Base-by-base conservation (phyloP, 2,888 invertebrate species). In the Bugula neritina region DNA sequence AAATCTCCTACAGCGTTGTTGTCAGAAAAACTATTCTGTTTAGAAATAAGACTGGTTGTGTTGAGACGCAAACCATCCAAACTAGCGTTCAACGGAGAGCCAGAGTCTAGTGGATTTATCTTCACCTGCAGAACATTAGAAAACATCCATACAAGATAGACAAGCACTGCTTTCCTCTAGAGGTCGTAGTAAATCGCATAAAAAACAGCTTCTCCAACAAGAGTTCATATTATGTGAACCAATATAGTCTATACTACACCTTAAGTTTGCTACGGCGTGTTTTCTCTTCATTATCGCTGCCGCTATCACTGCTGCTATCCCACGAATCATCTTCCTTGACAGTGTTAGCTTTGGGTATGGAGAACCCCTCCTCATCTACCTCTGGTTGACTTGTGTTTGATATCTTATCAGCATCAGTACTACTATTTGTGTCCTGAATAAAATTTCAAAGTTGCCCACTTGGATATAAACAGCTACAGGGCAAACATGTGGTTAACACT, bases 301-400 rank as follows among this genome's bases (percentile, higher is more conserved):
- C 70, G 25, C 70, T 70, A 13, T 70, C 70, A 43, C 52, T 70
- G 25, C 54, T 54, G 17, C 52, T 54, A 2, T 70, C 70, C 70
- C 70, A 70, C 2, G 52, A 54, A 23, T 70, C 70, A 17, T 70
- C 70, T 31, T 69, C 69, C 25, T 70, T 70, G 2, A 29, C 25
- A 43, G 70, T 13, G 73, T 79, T 76, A 27, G 91, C 89, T 83
- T 92, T 94, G 84, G 92, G 89, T 78, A 95, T 91, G 78, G 92
- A 91, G 82, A 90, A 96, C 17, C 95, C 95, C 83, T 95, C 95
- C 79, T 94, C 94, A 83, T 96, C 95, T 1, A 95, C 92, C 72
- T 79, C 77, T 25, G 79, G 77, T 31, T 54, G 70, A 29, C 52
- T 31, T 5, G 63, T 63, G 27, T 29, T 43, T 3, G 52, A 54